Conservation (phyloP, 2,113 vertebrate genomes). For the Acanthisitta chloris region DNA sequence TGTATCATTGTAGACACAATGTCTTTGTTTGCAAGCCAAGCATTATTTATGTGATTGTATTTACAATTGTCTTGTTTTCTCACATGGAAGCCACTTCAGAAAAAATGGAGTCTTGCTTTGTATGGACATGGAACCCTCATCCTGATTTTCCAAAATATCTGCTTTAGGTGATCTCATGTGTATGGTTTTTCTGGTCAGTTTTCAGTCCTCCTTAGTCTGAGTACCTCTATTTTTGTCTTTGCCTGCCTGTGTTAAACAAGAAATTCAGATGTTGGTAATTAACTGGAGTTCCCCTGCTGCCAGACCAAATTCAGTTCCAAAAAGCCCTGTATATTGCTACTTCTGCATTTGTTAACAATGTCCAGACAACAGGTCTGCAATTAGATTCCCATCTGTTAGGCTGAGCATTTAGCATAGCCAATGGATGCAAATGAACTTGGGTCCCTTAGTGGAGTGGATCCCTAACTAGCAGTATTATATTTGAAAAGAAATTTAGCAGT, state of each 20-base stretch:
- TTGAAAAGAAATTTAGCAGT: conserved; percentile 4
- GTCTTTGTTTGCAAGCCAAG: not conserved
- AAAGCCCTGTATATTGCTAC: conserved; percentile 72
- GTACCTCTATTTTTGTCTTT: conserved; percentile 28
- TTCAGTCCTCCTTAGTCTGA: not conserved
- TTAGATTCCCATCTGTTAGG: conserved; percentile 78
- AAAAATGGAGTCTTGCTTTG: not conserved
- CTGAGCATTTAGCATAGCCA: conserved; percentile 64
- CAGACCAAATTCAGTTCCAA: conserved; percentile 74
- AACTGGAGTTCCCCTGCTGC: conserved; percentile 76
- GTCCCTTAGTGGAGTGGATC: conserved; percentile 42
- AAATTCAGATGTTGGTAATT: conserved; percentile 84
- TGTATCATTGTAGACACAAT: not conserved
- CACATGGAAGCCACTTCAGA: not conserved
- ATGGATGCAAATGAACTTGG: conserved; percentile 59
- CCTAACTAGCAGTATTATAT: conserved; percentile 14
- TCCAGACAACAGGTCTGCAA: conserved; percentile 79
- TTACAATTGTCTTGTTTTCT: not conserved
- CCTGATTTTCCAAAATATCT: not conserved
- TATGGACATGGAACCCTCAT: not conserved
- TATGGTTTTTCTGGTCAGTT: not conserved
- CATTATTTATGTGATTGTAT: not conserved
- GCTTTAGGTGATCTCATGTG: not conserved
- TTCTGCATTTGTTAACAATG: conserved; percentile 77
- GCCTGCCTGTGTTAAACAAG: conserved; percentile 72